phyloP scores from a whole-genome alignment of 2,797 vertebrate species.

The Leuciscus waleckii region DNA sequence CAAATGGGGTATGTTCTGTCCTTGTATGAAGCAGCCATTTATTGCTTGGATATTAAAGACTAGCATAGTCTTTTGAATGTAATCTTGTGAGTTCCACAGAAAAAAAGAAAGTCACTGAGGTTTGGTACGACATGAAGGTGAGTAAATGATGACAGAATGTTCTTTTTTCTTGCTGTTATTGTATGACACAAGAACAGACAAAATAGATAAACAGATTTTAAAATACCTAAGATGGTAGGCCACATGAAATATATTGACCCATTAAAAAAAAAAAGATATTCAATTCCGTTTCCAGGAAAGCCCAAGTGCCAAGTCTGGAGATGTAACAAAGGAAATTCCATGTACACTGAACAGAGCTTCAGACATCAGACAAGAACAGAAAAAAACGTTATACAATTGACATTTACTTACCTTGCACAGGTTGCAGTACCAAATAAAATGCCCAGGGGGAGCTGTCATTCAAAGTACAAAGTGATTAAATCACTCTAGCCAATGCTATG shows the following conservation, averaged over 20 bases:
- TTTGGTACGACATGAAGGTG: neutral
- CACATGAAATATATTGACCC: neutral
- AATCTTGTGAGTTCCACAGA: neutral
- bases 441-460: constrained; percentile 50
- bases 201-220: neutral
- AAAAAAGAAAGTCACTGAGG: neutral
- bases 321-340: neutral
- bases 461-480: constrained; percentile 38
- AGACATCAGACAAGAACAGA: neutral
- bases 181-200: neutral
- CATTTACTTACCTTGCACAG: neutral
- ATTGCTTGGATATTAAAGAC: neutral
- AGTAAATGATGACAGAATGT: neutral
- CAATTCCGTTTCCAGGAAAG: neutral
- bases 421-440: constrained; percentile 38
- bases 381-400: neutral
- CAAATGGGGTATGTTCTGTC: neutral
- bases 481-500: neutral
- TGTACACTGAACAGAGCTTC: neutral
- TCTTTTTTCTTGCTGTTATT: neutral
- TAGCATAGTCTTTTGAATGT: neutral
- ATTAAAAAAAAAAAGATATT: neutral
- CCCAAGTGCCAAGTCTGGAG: neutral
- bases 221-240: neutral
- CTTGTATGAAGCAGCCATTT: neutral